A percentile compares a stretch with the other conserved stretches of the same genome.
These are phyloP conservation scores for Torymus aiolomorphi DNA, from an alignment of 2,888 invertebrate species.

Conservation along the genomic window DNA sequence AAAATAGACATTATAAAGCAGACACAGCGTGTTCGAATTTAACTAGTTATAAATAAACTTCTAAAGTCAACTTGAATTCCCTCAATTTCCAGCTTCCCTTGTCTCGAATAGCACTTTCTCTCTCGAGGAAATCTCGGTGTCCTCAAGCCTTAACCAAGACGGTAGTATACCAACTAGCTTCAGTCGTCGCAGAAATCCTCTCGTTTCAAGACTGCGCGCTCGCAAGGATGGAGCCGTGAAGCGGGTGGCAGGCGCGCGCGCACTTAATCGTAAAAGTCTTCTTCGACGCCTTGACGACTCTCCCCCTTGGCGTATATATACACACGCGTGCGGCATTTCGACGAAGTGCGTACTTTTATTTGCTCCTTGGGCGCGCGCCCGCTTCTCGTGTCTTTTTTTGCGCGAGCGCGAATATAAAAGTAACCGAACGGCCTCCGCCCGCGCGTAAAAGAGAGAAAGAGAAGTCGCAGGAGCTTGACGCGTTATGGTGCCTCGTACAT, in stretches of 20 bases:
- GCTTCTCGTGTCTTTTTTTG: not conserved
- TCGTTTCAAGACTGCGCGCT: not conserved
- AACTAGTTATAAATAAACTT: too few species aligned
- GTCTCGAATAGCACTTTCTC: too few species aligned
- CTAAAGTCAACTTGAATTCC: too few species aligned
- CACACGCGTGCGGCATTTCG: constrained; percentile 39
- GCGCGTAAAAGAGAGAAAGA: not conserved
- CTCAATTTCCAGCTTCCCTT: too few species aligned
- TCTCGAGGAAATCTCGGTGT: not conserved
- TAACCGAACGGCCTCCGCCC: constrained; percentile 21
- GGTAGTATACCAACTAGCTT: not conserved
- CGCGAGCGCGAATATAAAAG: constrained; percentile 11
- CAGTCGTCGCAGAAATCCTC: constrained; percentile 7
- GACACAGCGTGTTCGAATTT: too few species aligned
- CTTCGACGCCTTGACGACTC: constrained; percentile 26
- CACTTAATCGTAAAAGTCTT: constrained; percentile 41
- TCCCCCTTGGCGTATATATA: not conserved
- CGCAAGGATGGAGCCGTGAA: not conserved
- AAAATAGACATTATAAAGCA: too few species aligned
- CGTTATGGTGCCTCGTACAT: constrained; percentile 15
- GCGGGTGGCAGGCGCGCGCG: not conserved
- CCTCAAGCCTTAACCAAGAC: not conserved
- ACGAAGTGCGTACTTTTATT: constrained; percentile 45
- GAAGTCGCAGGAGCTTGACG: not conserved
- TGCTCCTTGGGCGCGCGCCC: too few species aligned